Evolutionary conservation across 2,113 vertebrate species (phyloP), one percentile per base, ranked within the genome.

Genomic region (Tautogolabrus adspersus): DNA sequence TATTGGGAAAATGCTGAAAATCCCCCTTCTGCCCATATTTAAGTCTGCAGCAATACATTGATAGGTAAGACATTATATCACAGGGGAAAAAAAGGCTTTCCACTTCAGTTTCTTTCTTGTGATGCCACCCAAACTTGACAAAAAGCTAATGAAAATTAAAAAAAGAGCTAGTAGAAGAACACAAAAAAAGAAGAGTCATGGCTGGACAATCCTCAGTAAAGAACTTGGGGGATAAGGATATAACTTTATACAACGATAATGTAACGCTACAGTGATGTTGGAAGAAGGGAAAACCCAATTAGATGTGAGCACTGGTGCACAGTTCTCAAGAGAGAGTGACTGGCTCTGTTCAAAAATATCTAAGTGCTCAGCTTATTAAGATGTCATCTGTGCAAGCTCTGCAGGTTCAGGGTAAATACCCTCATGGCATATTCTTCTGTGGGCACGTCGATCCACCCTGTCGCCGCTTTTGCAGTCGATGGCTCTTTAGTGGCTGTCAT

Each of bases 401-500:
- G 81, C 89, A 88, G 85, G 89, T 91, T 91, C 85, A 63, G 79
- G 77, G 84, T 90, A 91, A 93, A 94, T 91, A 86, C 79, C 84
- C 92, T 88, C 52, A 75, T 83, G 88, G 86, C 86, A 68, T 71
- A 86, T 82, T 80, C 83, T 88, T 88, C 78, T 86, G 89, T 84
- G 81, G 81, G 76, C 73, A 74, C 15, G 86, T 86, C 85, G 73
- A 88, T 88, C 87, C 89, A 84, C 79, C 77, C 91, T 86, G 90
- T 92, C 86, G 77, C 92, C 86, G 30, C 88, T 89, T 86, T 60
- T 78, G 82, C 86, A 92, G 88, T 92, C 81, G 58, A 90, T 91
- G 89, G 81, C 91, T 92, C 93, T 94, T 94, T 91, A 93, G 90
- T 82, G 90, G 66, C 88, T 91, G 92, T 93, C 92, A 81, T 69